phyloP scores from a whole-genome alignment of 1,140 invertebrate genomes.

The Drosophila triauraria region DNA sequence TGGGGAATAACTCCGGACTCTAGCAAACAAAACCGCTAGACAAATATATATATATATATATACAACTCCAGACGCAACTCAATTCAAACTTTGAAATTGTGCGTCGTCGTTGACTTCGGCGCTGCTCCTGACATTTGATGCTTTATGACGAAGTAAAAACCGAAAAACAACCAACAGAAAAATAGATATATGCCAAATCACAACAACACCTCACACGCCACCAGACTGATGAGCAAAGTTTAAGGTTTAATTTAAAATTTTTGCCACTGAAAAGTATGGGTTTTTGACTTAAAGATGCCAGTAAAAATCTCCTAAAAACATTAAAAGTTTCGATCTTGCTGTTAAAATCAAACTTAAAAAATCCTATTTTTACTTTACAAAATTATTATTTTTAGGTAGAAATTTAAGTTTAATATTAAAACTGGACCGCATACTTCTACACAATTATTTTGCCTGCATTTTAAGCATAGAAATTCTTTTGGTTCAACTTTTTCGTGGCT shows the following conservation, averaged over 20 bases:
- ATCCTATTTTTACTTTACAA: no score
- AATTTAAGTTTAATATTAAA: background rate
- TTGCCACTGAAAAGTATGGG: slow-evolving; percentile 4
- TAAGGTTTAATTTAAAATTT: slow-evolving; percentile 69
- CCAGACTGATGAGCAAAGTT: slow-evolving; percentile 67
- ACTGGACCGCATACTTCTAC: background rate
- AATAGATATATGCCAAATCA: slow-evolving; percentile 51
- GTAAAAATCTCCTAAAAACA: background rate
- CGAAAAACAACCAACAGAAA: slow-evolving; percentile 28
- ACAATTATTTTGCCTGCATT: background rate
- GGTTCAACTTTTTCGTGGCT: background rate
- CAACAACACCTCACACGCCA: slow-evolving; percentile 39
- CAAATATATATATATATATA: slow-evolving; percentile 10
- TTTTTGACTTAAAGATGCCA: background rate
- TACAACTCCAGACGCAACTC: slow-evolving; percentile 61
- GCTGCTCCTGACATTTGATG: slow-evolving; percentile 68
- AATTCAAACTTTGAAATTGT: slow-evolving; percentile 80
- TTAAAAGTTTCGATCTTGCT: no score
- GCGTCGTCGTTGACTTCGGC: slow-evolving; percentile 49
- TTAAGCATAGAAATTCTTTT: background rate
- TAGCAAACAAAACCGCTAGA: slow-evolving; percentile 31
- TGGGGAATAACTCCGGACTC: slow-evolving; percentile 10
- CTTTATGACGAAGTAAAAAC: slow-evolving; percentile 73
- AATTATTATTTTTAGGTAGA: background rate
- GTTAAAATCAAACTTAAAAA: no score